phyloP scores from a whole-genome alignment of 1,140 invertebrate genomes.

The Drosophila murphyi region DNA sequence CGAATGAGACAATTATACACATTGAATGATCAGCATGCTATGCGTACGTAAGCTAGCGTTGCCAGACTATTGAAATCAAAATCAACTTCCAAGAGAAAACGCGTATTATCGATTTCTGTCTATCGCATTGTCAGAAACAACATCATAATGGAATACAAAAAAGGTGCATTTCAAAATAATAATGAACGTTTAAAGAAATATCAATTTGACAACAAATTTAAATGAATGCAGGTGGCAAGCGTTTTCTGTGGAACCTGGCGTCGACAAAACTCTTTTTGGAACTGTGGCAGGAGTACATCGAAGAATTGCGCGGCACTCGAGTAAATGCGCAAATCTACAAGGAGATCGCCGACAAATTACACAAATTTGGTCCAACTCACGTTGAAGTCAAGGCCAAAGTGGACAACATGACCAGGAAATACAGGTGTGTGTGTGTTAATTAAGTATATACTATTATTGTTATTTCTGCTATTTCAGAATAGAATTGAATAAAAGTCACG shows the following conservation, averaged over 20 bases:
- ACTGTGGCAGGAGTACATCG: constrained; percentile 34
- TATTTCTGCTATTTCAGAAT: constrained; percentile 4
- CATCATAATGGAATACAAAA: constrained; percentile 7
- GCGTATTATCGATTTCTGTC: not conserved
- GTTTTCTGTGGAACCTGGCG: constrained; percentile 26
- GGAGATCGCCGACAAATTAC: constrained; percentile 45
- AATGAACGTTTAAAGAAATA: not conserved
- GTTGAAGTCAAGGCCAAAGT: constrained; percentile 51
- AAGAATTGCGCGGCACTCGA: not conserved
- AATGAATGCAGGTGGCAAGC: not conserved
- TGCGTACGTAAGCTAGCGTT: not conserved
- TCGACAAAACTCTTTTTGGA: constrained; percentile 37
- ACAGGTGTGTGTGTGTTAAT: constrained; percentile 22
- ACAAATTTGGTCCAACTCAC: constrained; percentile 15
- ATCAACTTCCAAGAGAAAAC: not conserved
- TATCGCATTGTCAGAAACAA: not conserved
- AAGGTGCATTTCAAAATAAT: not conserved
- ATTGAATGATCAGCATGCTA: not conserved
- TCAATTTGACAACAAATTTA: not conserved
- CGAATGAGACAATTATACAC: no score
- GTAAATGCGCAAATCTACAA: constrained; percentile 13
- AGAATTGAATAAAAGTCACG: constrained; percentile 13
- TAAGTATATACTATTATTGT: not conserved
- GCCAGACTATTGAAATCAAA: not conserved
- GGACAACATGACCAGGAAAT: constrained; percentile 46